These are phyloP conservation scores for Lepidocyrtoides sp. DNA, from an alignment of 2,888 invertebrate genomes.

Conservation along the genomic window DNA sequence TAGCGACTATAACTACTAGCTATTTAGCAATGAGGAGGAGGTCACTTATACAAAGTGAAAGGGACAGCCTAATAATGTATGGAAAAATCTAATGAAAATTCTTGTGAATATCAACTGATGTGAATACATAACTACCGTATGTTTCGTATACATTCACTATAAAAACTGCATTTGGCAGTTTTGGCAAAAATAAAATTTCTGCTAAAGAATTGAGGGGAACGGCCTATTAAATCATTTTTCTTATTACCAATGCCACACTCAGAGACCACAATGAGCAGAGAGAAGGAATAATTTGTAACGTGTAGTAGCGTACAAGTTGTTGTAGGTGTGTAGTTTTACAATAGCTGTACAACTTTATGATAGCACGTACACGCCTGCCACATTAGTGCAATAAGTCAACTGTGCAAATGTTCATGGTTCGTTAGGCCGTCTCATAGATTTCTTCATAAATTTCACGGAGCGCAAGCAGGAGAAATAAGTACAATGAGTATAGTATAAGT, in stretches of 20 bases:
- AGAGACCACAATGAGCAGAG: not conserved
- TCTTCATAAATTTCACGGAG: constrained; percentile 60
- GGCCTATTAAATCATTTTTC: constrained; percentile 1
- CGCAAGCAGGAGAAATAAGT: constrained; percentile 8
- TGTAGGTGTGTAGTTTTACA: not conserved
- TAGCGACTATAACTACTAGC: no score
- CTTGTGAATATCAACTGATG: no score
- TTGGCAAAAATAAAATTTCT: not conserved
- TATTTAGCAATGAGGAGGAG: no score
- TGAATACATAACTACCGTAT: not conserved
- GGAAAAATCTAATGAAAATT: no score
- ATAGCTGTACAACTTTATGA: constrained; percentile 38
- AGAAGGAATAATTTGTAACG: not conserved
- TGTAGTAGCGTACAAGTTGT: no score
- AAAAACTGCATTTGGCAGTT: constrained; percentile 41
- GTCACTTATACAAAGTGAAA: no score
- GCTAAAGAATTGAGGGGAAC: not conserved
- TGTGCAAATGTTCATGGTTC: constrained; percentile 64
- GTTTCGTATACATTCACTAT: no score
- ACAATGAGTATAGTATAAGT: not conserved
- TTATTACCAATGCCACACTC: not conserved
- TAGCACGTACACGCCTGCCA: constrained; percentile 60
- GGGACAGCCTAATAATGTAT: no score
- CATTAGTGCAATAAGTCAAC: constrained; percentile 68
- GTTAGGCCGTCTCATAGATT: constrained; percentile 64